Percentiles rank a stretch among this genome's conserved stretches.
Conservation (phyloP, 2,797 vertebrate genomes). For the Amphiprion clarkii region DNA sequence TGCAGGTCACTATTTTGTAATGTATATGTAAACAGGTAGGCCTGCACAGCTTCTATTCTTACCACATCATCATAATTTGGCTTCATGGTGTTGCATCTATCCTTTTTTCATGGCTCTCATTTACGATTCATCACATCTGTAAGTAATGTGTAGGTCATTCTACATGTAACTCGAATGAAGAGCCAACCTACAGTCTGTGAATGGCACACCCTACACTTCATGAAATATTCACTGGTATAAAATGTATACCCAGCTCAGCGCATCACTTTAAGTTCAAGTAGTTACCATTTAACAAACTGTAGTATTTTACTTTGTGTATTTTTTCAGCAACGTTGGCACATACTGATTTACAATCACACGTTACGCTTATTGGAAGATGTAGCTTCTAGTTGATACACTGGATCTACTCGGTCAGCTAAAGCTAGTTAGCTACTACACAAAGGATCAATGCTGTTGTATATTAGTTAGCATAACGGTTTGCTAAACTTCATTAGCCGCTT, state of each 20-base stretch:
- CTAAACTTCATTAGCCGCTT: slow-evolving; percentile 28
- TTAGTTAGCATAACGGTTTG: slow-evolving; percentile 31
- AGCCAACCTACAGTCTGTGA: not conserved
- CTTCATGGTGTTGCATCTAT: not conserved
- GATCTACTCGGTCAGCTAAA: not conserved
- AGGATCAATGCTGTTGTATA: slow-evolving; percentile 32
- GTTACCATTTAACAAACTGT: too few species aligned
- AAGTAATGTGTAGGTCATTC: not conserved
- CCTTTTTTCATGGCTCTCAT: not conserved
- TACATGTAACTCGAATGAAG: not conserved
- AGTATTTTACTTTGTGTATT: not conserved
- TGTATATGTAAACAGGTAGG: not conserved
- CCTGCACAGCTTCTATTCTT: not conserved
- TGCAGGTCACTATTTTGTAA: not conserved
- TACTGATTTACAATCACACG: not conserved
- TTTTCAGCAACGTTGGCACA: not conserved
- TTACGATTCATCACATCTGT: slow-evolving; percentile 7
- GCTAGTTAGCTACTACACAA: slow-evolving; percentile 54
- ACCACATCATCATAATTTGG: not conserved
- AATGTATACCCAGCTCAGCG: too few species aligned
- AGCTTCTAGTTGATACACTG: not conserved
- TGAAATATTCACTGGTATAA: too few species aligned
- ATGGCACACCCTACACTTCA: slow-evolving; percentile 9
- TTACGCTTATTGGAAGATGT: not conserved
- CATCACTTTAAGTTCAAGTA: too few species aligned